Evolutionary conservation across 2,797 vertebrate genomes (phyloP), one percentile per base, ranked within the genome.

Genomic region (Petrocephalus sullivani): DNA sequence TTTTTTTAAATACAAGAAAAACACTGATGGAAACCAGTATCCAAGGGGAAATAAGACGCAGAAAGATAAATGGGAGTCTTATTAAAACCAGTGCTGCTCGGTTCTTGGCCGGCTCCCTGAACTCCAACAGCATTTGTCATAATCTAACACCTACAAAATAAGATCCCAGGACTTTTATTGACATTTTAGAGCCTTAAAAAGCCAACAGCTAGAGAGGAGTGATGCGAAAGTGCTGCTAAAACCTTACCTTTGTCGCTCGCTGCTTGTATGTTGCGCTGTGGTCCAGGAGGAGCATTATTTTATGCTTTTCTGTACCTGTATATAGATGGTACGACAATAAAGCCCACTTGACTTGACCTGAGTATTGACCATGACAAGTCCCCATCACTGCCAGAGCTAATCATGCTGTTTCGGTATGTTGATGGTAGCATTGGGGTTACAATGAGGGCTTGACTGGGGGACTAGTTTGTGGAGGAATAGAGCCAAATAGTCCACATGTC

Each of bases 121-220:
- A 78, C 41, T 78, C 71, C 71, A 78, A 19, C 71, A 78, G 41
- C 37, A 78, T 46, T 78, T 78, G 71, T 78, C 71, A 78, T 78
- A 78, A 41, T 78, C 71, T 78, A 37, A 46, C 71, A 78, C 71
- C 71, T 46, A 49, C 16, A 14, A 37, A 78, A 78, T 78, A 41
- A 78, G 71, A 78, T 41, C 37, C 71, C 33, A 49, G 37, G 71
- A 78, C 41, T 78, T 78, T 46, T 12, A 78, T 78, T 78, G 19
- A 41, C 71, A 78, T 78, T 78, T 78, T 16, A 71, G 33, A 78
- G 37, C 71, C 71, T 78, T 46, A 78, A 78, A 78, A 78, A 46
- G 37, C 71, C 71, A 78, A 78, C 6, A 78, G 37, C 6, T 46
- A 78, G 71, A 78, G 71, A 78, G 37, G 16, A 46, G 28, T 33